Base-by-base conservation (phyloP, 2,888 invertebrate species). In the Orthosia cruda region DNA sequence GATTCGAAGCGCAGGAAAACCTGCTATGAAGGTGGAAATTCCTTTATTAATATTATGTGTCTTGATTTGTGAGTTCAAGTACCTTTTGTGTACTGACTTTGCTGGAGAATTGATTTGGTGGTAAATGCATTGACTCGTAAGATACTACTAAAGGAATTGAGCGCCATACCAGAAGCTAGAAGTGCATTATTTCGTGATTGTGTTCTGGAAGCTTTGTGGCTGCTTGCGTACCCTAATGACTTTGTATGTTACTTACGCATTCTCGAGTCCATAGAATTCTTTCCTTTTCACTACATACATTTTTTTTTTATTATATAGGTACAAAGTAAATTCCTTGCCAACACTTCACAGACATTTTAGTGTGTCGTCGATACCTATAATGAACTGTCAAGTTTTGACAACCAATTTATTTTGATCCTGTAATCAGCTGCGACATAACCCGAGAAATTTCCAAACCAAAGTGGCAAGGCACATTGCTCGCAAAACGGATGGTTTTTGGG, bases 41-140 rank as follows among this genome's bases (percentile, higher is more conserved):
- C 61, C 77, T 69, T 50, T 82, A 71, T 65, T 58, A 63, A 66
- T 63, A 58, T 81, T 50, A 52, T 69, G 52, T 72, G 32, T n/a
- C 18, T 67, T 52, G 58, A 45, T 72, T 74, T 81, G 55, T 52
- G 59, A 67, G 62, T 55, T 70, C 52, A 55, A 49, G 40, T 54
- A 57, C 74, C 47, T 81, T 61, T 69, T 62, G 16, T 57, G n/a
- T 15, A n/a, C n/a, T 52, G 7, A n/a, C 13, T 70, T 32, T 57
- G 16, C 12, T 26, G 12, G 0, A 32, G 3, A 49, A 64, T 55
- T 18, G 20, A 64, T 16, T 45, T 63, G 11, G 0, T 23, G 18
- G 0, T 4, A 11, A 16, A n/a, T 54, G 32, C 18, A 40, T 47
- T 55, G 40, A 32, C 40, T 40, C 40, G 40, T 70, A 15, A 11